Evolutionary conservation across 2,888 invertebrate genomes (phyloP).

Genomic region (Leistus spinibarbis): DNA sequence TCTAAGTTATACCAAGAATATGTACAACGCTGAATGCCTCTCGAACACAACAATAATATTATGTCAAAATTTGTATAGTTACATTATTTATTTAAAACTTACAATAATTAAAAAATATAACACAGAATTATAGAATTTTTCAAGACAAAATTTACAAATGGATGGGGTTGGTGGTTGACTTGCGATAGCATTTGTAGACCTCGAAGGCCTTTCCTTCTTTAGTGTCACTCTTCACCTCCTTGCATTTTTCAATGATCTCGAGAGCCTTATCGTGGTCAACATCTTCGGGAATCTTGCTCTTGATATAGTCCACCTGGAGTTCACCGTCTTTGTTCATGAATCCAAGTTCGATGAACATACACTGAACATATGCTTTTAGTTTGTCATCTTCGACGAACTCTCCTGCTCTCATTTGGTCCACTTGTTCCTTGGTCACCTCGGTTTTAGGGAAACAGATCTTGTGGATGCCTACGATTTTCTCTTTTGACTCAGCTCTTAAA

Average conservation of each 20-base stretch:
- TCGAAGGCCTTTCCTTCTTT: conserved; percentile 39
- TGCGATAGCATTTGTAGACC: conserved; percentile 41
- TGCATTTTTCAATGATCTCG: conserved; percentile 31
- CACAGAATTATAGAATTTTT: conserved; percentile 29
- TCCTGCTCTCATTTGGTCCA: conserved; percentile 40
- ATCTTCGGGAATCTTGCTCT: conserved; percentile 22
- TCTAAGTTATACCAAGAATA: no score
- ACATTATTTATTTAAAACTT: neutral
- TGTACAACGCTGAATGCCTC: no score
- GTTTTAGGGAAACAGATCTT: conserved; percentile 33
- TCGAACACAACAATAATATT: no score
- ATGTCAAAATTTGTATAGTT: no score
- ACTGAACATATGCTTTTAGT: conserved; percentile 37
- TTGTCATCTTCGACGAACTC: conserved; percentile 38
- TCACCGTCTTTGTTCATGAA: conserved; percentile 38
- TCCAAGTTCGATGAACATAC: conserved; percentile 33
- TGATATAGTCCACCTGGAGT: conserved; percentile 34
- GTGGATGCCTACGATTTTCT: conserved; percentile 13
- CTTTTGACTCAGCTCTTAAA: conserved; percentile 33
- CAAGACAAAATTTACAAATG: conserved; percentile 4
- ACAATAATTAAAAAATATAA: neutral
- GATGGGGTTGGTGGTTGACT: conserved; percentile 26
- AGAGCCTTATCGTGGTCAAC: conserved; percentile 20
- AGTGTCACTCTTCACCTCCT: conserved; percentile 31
- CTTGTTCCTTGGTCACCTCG: conserved; percentile 21